phyloP scores from a whole-genome alignment of 2,797 vertebrate species.

The Phoxinus dragarum region DNA sequence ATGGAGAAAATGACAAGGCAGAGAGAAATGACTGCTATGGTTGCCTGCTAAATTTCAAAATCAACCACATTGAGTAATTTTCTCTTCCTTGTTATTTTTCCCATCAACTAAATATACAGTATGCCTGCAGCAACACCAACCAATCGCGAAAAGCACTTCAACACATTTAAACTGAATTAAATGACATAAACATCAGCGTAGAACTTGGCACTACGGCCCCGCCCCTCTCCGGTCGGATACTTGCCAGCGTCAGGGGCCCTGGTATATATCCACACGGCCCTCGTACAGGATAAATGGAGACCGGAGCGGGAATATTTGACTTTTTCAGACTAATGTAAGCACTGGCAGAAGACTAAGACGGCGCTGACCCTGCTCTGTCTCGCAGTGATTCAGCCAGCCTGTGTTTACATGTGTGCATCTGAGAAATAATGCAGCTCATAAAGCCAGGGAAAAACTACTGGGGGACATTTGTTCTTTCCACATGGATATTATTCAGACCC shows the following conservation, averaged over 20 bases:
- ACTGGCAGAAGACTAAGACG: slow-evolving; percentile 80
- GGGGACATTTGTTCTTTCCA: slow-evolving; percentile 28
- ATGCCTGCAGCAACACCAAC: slow-evolving; percentile 22
- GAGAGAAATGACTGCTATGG: neutral
- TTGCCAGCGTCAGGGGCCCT: slow-evolving; percentile 73
- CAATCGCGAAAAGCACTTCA: slow-evolving; percentile 22
- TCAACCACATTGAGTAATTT: slow-evolving; percentile 5
- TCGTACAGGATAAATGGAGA: slow-evolving; percentile 72
- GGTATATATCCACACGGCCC: slow-evolving; percentile 69
- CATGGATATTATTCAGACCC: slow-evolving; percentile 66
- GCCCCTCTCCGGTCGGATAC: slow-evolving; percentile 59
- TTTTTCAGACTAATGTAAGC: slow-evolving; percentile 83
- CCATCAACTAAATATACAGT: slow-evolving; percentile 13
- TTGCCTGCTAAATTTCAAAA: slow-evolving; percentile 26
- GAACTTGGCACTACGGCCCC: slow-evolving; percentile 24
- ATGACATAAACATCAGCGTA: slow-evolving; percentile 20
- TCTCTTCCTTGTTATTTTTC: slow-evolving; percentile 21
- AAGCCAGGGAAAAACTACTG: slow-evolving; percentile 72
- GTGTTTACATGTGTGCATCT: slow-evolving; percentile 82
- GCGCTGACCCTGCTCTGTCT: slow-evolving; percentile 75
- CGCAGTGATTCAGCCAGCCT: slow-evolving; percentile 81
- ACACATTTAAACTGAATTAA: slow-evolving; percentile 26
- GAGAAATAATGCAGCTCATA: slow-evolving; percentile 84
- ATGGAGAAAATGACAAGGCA: neutral
- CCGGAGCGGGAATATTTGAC: slow-evolving; percentile 75